Evolutionary conservation across 1,140 invertebrate species (phyloP).

Genomic region (Trialeurodes vaporariorum): DNA sequence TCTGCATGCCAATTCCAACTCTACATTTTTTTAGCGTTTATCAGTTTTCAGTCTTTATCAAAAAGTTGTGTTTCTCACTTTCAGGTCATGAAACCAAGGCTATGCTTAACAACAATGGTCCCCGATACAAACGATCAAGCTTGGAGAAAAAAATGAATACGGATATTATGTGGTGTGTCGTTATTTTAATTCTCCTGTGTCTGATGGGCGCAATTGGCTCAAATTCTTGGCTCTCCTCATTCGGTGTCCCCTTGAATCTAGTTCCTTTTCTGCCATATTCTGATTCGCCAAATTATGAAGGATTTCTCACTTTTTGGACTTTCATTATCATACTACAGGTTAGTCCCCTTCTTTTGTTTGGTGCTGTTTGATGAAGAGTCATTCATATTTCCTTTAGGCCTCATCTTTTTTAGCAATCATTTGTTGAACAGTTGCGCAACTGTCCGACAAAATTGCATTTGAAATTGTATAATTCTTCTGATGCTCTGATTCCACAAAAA

Average conservation of each 20-base stretch:
- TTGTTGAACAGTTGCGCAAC: no score
- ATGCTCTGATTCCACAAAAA: no score
- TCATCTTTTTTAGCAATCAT: not conserved
- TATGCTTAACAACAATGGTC: conserved; percentile 93
- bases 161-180: conserved; percentile 93
- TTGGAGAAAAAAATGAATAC: conserved; percentile 89
- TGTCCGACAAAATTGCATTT: no score
- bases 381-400: conserved; percentile 6
- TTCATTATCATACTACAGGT: conserved; percentile 91
- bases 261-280: conserved; percentile 50
- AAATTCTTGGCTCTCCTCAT: conserved; percentile 66
- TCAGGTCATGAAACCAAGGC: conserved; percentile 92
- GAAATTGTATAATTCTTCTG: no score
- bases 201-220: conserved; percentile 81
- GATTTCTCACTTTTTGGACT: conserved; percentile 84
- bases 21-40: no score
- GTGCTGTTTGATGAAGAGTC: no score
- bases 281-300: conserved; percentile 46
- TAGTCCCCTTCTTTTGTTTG: conserved; percentile 26
- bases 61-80: conserved; percentile 19
- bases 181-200: conserved; percentile 82
- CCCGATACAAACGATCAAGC: conserved; percentile 85
- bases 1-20: no score
- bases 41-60: no score
- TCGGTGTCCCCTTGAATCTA: conserved; percentile 30